A percentile compares a stretch with the other conserved stretches of the same genome.
These are phyloP conservation scores for Hippocampus guttulatus DNA, from an alignment of 2,113 vertebrate species.

Conservation along the genomic window DNA sequence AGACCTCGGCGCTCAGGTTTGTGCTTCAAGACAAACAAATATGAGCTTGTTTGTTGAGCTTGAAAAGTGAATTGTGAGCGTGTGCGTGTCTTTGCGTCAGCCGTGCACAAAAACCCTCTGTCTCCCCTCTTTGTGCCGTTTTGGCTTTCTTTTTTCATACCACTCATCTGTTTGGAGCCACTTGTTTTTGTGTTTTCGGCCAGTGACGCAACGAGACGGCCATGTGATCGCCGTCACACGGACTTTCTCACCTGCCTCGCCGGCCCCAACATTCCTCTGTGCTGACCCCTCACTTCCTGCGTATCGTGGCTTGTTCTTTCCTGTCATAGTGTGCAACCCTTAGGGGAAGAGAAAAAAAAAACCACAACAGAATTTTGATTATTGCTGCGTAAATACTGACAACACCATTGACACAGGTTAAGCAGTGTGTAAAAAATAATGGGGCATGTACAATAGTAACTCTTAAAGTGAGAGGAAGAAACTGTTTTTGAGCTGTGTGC, in stretches of 20 bases:
- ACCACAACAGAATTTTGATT: background rate
- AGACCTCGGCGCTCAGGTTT: constrained; percentile 60
- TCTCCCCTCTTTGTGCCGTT: constrained; percentile 44
- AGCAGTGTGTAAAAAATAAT: background rate
- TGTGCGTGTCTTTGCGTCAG: constrained; percentile 26
- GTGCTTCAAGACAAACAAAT: constrained; percentile 44
- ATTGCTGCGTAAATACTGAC: constrained; percentile 1
- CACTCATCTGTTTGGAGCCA: constrained; percentile 36
- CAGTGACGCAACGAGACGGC: constrained; percentile 11
- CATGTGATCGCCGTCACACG: background rate
- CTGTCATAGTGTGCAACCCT: constrained; percentile 38
- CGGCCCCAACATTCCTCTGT: constrained; percentile 28
- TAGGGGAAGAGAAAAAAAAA: background rate
- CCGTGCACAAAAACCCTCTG: constrained; percentile 1
- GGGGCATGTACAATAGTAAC: background rate
- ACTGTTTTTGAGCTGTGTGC: no score
- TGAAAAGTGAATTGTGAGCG: constrained; percentile 13
- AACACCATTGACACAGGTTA: background rate
- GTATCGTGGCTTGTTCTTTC: constrained; percentile 36
- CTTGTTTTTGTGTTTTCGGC: constrained; percentile 19
- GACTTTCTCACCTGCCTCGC: constrained; percentile 16
- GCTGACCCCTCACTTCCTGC: constrained; percentile 47
- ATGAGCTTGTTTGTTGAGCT: constrained; percentile 40
- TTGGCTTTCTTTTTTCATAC: constrained; percentile 19
- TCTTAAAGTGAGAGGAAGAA: no score